A percentile compares a stretch with the other conserved stretches of the same genome.
Conservation (phyloP, 2,113 vertebrate species). For the Camelus dromedarius region DNA sequence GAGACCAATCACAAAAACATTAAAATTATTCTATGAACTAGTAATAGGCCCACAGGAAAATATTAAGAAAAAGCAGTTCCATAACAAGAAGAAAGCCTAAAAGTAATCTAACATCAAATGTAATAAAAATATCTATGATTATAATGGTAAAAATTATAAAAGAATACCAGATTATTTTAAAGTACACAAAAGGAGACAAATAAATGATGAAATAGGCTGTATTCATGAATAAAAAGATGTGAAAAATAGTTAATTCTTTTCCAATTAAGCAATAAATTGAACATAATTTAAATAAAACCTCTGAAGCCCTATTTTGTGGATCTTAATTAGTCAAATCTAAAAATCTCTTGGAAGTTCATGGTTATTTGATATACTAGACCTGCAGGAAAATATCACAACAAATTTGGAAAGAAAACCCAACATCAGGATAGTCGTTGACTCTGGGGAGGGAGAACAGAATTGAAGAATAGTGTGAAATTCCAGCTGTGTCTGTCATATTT, state of each 20-base stretch:
- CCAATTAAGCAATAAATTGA: background rate
- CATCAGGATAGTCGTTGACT: background rate
- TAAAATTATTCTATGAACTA: background rate
- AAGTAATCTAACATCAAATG: background rate
- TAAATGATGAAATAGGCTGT: background rate
- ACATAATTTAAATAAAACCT: background rate
- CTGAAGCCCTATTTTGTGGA: background rate
- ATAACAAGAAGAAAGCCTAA: background rate
- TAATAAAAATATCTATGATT: background rate
- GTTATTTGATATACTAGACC: background rate
- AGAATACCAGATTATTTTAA: background rate
- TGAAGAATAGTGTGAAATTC: background rate
- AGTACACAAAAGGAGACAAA: background rate
- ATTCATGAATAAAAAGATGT: background rate
- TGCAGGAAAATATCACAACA: background rate
- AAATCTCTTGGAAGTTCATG: background rate
- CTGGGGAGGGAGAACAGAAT: background rate
- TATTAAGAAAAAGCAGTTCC: background rate
- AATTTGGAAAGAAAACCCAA: conserved; percentile 5
- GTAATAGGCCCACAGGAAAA: background rate
- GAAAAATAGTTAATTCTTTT: background rate
- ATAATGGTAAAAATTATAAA: background rate
- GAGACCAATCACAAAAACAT: background rate
- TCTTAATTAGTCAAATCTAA: background rate
- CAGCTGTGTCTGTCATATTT: background rate